These are phyloP conservation scores for Mactra quadrangularis DNA, from an alignment of 1,140 invertebrate species.

Conservation along the genomic window DNA sequence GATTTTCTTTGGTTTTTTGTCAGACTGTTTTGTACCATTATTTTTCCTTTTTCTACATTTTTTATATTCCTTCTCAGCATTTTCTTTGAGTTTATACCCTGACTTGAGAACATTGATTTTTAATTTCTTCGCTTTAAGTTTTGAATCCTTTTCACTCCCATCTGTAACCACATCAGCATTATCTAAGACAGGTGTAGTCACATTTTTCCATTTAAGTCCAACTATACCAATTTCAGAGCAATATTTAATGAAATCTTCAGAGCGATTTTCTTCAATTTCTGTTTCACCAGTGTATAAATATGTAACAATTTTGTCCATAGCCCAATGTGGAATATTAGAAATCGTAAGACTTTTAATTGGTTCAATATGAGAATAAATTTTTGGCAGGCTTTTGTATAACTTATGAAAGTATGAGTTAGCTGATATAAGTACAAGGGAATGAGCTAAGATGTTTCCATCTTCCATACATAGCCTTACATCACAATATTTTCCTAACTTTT, in stretches of 20 bases:
- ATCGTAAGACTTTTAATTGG: neutral
- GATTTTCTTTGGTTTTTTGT: neutral
- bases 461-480: neutral
- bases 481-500: constrained; percentile 20
- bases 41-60: neutral
- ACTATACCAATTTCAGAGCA: neutral
- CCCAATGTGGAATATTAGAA: constrained; percentile 13
- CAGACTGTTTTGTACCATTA: neutral
- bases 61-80: neutral
- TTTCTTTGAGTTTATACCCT: neutral
- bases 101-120: neutral
- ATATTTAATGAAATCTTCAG: constrained; percentile 13
- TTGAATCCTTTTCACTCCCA: neutral
- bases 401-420: constrained; percentile 16
- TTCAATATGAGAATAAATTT: neutral
- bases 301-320: constrained; percentile 18
- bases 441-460: constrained; percentile 12
- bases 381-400: neutral
- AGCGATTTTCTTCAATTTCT: neutral
- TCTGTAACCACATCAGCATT: neutral
- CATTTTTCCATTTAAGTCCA: neutral
- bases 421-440: constrained; percentile 3
- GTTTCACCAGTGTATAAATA: constrained; percentile 15
- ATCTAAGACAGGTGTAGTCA: no score
- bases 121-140: neutral